phyloP scores from a whole-genome alignment of 2,797 vertebrate species.

The Lagodon rhomboides region DNA sequence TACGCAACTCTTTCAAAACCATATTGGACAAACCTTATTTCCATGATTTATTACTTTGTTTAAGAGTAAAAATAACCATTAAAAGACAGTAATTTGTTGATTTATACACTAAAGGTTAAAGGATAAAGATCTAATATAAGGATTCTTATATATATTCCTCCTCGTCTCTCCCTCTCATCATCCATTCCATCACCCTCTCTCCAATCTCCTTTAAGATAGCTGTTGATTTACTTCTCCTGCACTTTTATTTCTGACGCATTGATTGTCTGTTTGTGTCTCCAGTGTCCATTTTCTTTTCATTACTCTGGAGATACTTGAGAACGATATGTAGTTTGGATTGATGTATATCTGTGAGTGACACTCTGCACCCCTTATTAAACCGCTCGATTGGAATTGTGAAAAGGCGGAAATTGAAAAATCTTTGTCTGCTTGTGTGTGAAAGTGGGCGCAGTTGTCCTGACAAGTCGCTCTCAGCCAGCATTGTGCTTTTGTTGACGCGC shows the following conservation, averaged over 20 bases:
- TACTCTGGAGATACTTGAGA: constrained; percentile 30
- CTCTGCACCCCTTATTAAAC: background rate
- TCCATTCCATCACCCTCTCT: background rate
- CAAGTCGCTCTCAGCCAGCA: background rate
- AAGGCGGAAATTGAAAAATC: constrained; percentile 21
- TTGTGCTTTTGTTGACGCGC: background rate
- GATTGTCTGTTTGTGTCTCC: constrained; percentile 1
- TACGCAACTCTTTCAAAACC: too few relatives aligned
- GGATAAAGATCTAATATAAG: too few relatives aligned
- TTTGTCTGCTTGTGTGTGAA: constrained; percentile 21
- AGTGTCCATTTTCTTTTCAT: constrained; percentile 31
- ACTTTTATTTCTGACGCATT: background rate
- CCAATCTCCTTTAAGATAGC: background rate
- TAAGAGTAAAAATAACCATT: too few relatives aligned
- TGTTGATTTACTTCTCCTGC: background rate
- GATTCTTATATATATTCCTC: background rate
- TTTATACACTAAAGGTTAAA: too few relatives aligned
- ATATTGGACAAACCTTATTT: too few relatives aligned
- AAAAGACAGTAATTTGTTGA: too few relatives aligned
- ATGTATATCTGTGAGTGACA: constrained; percentile 4
- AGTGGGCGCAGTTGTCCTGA: background rate
- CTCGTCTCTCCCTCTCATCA: background rate
- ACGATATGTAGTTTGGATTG: constrained; percentile 16
- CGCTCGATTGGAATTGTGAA: constrained; percentile 12
- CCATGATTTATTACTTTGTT: too few relatives aligned